Base-by-base conservation (phyloP, 1,140 invertebrate species). In the Drosophila repletoides region DNA sequence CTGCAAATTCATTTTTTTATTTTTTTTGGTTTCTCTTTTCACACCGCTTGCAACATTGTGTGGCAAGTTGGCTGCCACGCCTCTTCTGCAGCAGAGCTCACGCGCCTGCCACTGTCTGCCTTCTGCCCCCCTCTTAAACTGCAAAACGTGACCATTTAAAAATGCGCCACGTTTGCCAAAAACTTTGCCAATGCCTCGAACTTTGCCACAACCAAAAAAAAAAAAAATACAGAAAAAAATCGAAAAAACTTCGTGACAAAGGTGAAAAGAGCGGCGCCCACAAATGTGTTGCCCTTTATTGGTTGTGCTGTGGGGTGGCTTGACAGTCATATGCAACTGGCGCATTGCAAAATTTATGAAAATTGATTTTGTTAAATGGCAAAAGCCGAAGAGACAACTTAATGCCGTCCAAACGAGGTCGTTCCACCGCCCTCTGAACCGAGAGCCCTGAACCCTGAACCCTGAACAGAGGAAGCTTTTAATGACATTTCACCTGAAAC, bases 61-160 rank as follows among this genome's bases (percentile, higher is more conserved):
- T 31, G 80, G 49, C 48, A 59, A n/a, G n/a, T n/a, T n/a, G n/a
- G n/a, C 10, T 28, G 66, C 49, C 71, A 67, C 66, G 60, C 71
- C 70, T 52, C 24, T 61, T 41, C 12, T 48, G 52, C 60, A 64
- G 60, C 49, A 14, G 7, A 22, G n/a, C 43, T 59, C 55, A 81
- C 77, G 72, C 77, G 72, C 61, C 80, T 84, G 19, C 48, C 33
- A 22, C 34, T 29, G 4, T 4, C 5, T 12, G 14, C 17, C 24
- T 10, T 24, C 56, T 29, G 24, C 22, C 21, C 58, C 58, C 43
- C 29, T 58, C 75, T 84, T 84, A 84, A 84, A 84, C 80, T 84
- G 81, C 60, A 64, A 72, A 84, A 84, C 80, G 80, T 84, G 80
- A 84, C 80, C 80, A 84, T 84, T 84, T 84, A 84, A 84, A 84